Conservation (phyloP, 2,888 invertebrate species). For the Brenthis hecate region DNA sequence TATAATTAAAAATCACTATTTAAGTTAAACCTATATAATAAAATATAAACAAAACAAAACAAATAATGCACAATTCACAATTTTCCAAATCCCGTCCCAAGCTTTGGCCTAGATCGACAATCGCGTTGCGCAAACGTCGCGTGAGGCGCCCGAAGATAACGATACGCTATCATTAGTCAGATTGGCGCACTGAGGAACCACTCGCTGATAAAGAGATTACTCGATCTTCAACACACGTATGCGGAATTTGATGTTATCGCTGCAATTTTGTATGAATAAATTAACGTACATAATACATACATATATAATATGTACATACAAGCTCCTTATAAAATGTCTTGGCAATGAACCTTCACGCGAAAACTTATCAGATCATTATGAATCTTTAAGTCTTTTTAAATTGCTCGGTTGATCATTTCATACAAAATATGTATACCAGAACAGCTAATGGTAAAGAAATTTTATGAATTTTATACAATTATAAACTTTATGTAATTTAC, state of each 20-base stretch:
- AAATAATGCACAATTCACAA: constrained; percentile 14
- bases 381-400: no score
- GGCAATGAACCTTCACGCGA: no score
- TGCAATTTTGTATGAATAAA: constrained; percentile 16
- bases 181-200: constrained; percentile 25
- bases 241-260: constrained; percentile 18
- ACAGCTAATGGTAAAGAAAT: no score
- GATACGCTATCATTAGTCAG: constrained; percentile 31
- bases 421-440: no score
- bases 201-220: constrained; percentile 23
- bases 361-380: no score
- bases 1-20: no score
- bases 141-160: constrained; percentile 30
- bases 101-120: constrained; percentile 17
- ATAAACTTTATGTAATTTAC: no score
- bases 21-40: background rate
- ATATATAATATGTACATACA: background rate
- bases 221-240: constrained; percentile 15
- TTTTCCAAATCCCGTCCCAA: background rate
- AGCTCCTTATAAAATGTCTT: no score
- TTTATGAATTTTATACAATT: no score
- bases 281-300: background rate
- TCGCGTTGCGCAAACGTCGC: constrained; percentile 28
- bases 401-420: no score
- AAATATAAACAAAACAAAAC: background rate